These are phyloP conservation scores for Ceratosolen fusciceps DNA, from an alignment of 1,140 invertebrate species.

Conservation along the genomic window DNA sequence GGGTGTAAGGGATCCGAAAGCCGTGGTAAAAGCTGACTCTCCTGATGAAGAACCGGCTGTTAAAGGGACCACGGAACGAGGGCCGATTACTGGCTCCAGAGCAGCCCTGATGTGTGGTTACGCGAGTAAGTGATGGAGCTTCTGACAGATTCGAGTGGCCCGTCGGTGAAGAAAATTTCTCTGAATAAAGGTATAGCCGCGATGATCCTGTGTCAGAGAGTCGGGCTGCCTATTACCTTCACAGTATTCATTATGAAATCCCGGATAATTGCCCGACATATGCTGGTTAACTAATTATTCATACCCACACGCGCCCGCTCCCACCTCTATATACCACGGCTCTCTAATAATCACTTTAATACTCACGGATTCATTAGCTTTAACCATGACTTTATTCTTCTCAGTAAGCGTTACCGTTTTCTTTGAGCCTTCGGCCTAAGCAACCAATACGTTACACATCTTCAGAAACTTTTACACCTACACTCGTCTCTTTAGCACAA, in stretches of 20 bases:
- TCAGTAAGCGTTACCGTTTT: no score
- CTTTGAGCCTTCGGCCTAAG: no score
- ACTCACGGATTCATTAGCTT: no score
- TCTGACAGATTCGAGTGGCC: background rate
- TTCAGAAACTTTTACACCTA: no score
- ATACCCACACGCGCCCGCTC: no score
- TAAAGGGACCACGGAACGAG: constrained; percentile 1
- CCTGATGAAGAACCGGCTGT: background rate
- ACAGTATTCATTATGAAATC: background rate
- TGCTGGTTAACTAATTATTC: background rate
- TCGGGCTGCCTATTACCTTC: background rate
- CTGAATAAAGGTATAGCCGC: background rate
- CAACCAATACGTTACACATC: no score
- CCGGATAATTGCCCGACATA: background rate
- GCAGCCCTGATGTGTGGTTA: background rate
- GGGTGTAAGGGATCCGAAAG: no score
- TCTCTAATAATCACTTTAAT: no score
- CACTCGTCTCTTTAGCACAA: no score
- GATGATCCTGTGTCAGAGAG: background rate
- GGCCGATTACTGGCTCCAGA: background rate
- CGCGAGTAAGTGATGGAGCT: background rate
- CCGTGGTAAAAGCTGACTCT: background rate
- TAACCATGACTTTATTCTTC: no score
- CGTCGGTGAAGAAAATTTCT: background rate
- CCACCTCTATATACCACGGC: no score